Percentiles rank a stretch among this genome's conserved stretches.
These are phyloP conservation scores for Phalera bucephala DNA, from an alignment of 2,888 invertebrate genomes.

Conservation along the genomic window DNA sequence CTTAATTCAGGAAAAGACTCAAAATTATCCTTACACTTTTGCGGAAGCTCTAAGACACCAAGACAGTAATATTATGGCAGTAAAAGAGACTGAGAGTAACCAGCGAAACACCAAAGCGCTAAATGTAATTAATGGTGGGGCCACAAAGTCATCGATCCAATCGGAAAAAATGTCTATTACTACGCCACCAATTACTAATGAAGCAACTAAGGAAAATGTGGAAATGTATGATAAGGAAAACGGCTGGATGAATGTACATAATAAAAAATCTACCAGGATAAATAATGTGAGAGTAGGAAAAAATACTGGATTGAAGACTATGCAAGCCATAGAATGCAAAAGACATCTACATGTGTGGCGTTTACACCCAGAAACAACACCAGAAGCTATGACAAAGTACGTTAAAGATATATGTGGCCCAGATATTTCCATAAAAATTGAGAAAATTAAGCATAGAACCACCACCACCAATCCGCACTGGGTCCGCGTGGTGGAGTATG, in stretches of 20 bases:
- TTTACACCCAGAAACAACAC: constrained; percentile 3
- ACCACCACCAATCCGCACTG: no score
- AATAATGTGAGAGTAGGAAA: constrained; percentile 13
- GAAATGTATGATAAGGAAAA: constrained; percentile 2
- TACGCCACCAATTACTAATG: background rate
- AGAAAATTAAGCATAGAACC: background rate
- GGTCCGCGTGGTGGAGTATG: no score
- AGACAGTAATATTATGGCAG: no score
- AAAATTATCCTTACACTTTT: background rate
- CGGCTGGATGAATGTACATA: constrained; percentile 2
- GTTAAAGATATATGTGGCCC: constrained; percentile 1
- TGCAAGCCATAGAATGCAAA: constrained; percentile 6
- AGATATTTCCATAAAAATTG: constrained; percentile 2
- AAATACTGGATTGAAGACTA: background rate
- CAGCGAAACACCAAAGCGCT: no score
- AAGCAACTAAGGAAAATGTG: background rate
- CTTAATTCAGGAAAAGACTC: background rate
- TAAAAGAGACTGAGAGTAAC: no score
- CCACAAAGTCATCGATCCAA: constrained; percentile 1
- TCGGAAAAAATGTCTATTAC: background rate
- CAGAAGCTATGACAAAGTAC: constrained; percentile 5
- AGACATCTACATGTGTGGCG: constrained; percentile 10
- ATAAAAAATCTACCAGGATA: constrained; percentile 5
- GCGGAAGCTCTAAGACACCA: no score
- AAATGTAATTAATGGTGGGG: constrained; percentile 2